Conservation (phyloP, 2,113 vertebrate species). For the Megaceryle torquata region DNA sequence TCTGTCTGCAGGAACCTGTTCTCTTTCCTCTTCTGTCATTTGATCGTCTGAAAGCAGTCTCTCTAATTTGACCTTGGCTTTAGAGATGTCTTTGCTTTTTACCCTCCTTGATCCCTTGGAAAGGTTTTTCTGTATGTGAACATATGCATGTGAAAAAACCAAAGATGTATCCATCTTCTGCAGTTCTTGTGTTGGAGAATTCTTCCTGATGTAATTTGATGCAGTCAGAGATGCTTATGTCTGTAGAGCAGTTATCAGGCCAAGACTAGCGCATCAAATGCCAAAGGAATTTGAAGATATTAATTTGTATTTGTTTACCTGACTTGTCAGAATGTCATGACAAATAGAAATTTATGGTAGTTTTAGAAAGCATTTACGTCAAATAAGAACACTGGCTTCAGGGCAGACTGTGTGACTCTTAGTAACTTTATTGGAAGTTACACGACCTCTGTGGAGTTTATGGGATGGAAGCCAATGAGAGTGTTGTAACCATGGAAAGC, state of each 20-base stretch:
- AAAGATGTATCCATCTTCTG: not conserved
- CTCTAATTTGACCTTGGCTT: not conserved
- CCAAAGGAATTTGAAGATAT: not conserved
- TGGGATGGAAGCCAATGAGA: constrained; percentile 15
- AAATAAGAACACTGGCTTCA: not conserved
- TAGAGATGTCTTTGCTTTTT: not conserved
- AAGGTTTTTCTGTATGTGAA: not conserved
- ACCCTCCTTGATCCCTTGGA: not conserved
- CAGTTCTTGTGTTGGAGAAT: not conserved
- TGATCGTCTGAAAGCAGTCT: not conserved
- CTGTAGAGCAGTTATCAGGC: not conserved
- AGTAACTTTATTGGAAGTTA: constrained; percentile 18
- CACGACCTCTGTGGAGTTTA: constrained; percentile 12
- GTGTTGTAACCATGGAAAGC: constrained; percentile 46
- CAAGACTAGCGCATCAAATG: not conserved
- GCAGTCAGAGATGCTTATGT: not conserved
- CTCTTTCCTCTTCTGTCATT: not conserved
- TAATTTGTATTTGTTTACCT: constrained; percentile 4
- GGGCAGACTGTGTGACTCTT: not conserved
- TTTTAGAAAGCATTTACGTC: not conserved
- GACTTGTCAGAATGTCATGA: not conserved
- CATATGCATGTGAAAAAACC: not conserved
- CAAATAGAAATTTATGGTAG: not conserved
- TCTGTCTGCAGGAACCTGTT: not conserved
- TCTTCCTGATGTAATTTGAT: not conserved